Evolutionary conservation across 2,888 invertebrate species (phyloP).

Genomic region (Barypeithes pellucidus): DNA sequence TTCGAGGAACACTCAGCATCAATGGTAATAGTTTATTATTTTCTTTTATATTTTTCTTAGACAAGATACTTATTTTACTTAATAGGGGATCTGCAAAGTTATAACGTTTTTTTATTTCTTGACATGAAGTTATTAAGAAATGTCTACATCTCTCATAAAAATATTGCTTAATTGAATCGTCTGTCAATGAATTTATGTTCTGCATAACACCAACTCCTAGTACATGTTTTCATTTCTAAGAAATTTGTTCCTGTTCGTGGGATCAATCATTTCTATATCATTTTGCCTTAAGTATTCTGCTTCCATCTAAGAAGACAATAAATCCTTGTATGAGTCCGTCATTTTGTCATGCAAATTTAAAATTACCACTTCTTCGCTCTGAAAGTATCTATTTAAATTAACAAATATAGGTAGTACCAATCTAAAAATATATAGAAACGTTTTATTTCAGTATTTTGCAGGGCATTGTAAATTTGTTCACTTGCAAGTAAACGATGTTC

Average conservation of each 20-base stretch:
- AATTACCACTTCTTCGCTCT: constrained; percentile 25
- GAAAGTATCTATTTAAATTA: constrained; percentile 19
- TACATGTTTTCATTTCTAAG: constrained; percentile 22
- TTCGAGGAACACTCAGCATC: background rate
- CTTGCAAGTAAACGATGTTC: constrained; percentile 15
- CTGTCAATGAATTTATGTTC: background rate
- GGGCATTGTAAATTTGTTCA: constrained; percentile 6
- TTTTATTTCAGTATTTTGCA: background rate
- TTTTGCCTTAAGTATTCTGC: constrained; percentile 6
- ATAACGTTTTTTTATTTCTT: background rate
- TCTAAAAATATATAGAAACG: background rate
- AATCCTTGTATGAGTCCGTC: background rate
- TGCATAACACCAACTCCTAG: constrained; percentile 13
- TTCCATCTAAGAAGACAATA: constrained; percentile 15
- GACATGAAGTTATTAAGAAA: background rate
- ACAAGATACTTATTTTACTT: background rate
- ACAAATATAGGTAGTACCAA: constrained; percentile 21
- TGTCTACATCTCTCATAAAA: background rate
- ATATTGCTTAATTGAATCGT: background rate
- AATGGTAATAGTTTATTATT: background rate
- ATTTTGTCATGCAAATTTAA: constrained; percentile 2
- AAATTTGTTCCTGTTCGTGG: background rate
- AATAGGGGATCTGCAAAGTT: background rate
- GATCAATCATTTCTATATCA: background rate
- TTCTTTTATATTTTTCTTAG: background rate